Conservation (phyloP, 2,113 vertebrate genomes). For the Cranoglanis bouderius region DNA sequence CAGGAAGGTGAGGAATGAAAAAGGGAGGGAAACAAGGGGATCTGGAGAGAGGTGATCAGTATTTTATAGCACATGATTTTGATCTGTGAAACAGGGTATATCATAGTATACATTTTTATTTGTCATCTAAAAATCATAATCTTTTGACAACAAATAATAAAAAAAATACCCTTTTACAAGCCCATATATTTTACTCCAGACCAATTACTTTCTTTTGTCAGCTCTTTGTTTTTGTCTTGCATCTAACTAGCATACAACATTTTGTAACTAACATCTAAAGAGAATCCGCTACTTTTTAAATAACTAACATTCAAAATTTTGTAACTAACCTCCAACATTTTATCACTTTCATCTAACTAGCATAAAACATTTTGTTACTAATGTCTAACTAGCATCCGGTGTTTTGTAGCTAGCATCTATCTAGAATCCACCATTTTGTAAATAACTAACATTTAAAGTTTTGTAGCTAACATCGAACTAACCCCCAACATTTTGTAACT, state of each 20-base stretch:
- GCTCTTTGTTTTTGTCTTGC: neutral
- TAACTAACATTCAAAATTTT: neutral
- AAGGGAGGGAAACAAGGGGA: neutral
- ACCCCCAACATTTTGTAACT: too few species aligned
- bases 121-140: neutral
- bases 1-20: neutral
- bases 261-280: neutral
- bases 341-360: neutral
- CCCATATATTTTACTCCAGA: neutral
- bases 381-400: neutral
- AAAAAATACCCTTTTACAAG: neutral
- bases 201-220: neutral
- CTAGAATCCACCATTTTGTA: too few species aligned
- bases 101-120: neutral
- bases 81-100: neutral
- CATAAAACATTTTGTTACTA: neutral
- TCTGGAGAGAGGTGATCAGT: neutral
- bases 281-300: too few species aligned
- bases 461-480: too few species aligned
- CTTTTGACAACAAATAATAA: neutral
- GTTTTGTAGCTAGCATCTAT: neutral
- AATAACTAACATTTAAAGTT: too few species aligned
- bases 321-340: neutral
- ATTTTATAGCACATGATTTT: neutral
- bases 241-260: neutral